phyloP scores from a whole-genome alignment of 2,888 invertebrate species.

The Autographa gamma region DNA sequence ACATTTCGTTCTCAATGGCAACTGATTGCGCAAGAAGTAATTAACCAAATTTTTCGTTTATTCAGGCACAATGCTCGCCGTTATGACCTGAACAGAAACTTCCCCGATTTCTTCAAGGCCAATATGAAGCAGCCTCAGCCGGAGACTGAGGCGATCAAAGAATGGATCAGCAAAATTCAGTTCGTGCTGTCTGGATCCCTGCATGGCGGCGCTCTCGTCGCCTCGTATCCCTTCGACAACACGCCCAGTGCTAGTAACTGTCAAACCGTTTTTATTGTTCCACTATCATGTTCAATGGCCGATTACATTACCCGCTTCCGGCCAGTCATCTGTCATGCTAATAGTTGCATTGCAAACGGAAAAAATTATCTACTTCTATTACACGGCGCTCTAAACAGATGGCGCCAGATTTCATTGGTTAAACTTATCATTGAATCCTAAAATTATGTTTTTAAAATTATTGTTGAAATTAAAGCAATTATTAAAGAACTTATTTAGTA shows the following conservation, averaged over 20 bases:
- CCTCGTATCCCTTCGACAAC: constrained; percentile 99
- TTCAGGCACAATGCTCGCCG: constrained; percentile 95
- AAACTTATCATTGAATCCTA: background rate
- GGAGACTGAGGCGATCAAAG: constrained; percentile 98
- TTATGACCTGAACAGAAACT: constrained; percentile 98
- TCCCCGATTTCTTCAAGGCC: constrained; percentile 97
- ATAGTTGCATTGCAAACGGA: constrained; percentile 10
- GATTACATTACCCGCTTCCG: constrained; percentile 41
- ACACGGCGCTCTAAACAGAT: background rate
- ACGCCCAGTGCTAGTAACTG: constrained; percentile 96
- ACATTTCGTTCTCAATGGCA: no score
- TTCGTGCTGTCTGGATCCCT: constrained; percentile 98
- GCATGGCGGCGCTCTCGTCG: constrained; percentile 98
- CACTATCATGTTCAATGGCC: constrained; percentile 18
- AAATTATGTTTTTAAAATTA: background rate
- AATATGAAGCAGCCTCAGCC: constrained; percentile 96
- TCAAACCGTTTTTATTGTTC: constrained; percentile 36
- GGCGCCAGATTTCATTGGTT: background rate
- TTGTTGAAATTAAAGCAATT: no score
- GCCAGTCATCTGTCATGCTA: constrained; percentile 27
- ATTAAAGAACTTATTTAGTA: background rate
- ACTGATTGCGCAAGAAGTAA: no score
- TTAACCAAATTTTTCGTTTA: background rate
- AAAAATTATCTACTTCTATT: background rate
- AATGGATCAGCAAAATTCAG: constrained; percentile 97